Evolutionary conservation across 2,113 vertebrate species (phyloP), one percentile per base, ranked within the genome.

Genomic region (Struthio camelus): DNA sequence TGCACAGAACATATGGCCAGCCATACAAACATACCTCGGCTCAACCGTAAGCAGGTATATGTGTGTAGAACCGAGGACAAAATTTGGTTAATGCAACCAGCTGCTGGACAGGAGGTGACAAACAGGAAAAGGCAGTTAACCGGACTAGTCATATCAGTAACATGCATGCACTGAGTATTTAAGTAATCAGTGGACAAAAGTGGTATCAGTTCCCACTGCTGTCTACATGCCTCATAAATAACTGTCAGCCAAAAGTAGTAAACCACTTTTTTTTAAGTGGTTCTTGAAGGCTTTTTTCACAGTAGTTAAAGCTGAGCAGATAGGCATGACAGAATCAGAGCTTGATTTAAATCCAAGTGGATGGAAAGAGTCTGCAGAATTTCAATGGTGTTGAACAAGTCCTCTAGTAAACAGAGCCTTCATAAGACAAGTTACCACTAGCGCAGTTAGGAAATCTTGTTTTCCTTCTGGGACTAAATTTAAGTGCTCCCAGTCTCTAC

Each of bases 381-480:
- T 91, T 67, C 0, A 0, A 17, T 51, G 28, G 24, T 61, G n/a
- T 65, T 85, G 38, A 84, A 54, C 25, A 20, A 87, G 27, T 7
- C 12, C 20, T 53, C 28, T 61, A 3, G 3, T 72, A 87, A 96
- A 87, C 70, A 93, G 30, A 19, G 62, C 58, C n/a, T 78, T 64
- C 64, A 59, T 80, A 65, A 81, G 7, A 14, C 28, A 69, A 82
- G 48, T 66, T 81, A 61, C 84, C 80, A n/a, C 48, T 50, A 86
- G 38, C 67, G 34, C 66, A 64, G 36, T 79, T 82, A 81, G 44
- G 46, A 82, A 28, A 10, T 87, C 87, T 88, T 20, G 2, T 82
- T 96, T 92, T 94, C 62, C 62, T 94, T 42, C 80, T 36, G 38
- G 90, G 34, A 59, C 81, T 62, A 69, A 64, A 87, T 90, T 89